These are phyloP conservation scores for Pseudomugil tenellus DNA, from an alignment of 2,797 vertebrate species.

Conservation along the genomic window DNA sequence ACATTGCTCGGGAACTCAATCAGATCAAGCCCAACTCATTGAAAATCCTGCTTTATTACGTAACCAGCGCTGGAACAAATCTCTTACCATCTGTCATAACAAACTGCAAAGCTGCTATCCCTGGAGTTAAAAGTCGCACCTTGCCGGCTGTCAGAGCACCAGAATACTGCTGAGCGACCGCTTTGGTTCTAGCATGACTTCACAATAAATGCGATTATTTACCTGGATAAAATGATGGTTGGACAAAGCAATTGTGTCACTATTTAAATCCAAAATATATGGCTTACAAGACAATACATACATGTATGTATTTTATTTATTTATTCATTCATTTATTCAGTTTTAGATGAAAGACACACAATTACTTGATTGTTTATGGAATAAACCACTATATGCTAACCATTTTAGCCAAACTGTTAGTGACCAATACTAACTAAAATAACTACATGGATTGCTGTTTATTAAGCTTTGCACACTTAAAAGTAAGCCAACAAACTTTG, in stretches of 20 bases:
- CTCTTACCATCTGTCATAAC: conserved; percentile 68
- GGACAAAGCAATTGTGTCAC: background rate
- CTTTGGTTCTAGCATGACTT: conserved; percentile 26
- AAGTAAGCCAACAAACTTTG: background rate
- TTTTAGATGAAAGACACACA: background rate
- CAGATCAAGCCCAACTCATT: conserved; percentile 27
- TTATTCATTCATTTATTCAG: background rate
- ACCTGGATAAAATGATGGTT: background rate
- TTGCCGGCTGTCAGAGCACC: conserved; percentile 29
- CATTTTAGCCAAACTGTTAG: background rate
- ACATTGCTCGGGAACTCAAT: conserved; percentile 21
- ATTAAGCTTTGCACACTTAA: background rate
- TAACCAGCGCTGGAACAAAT: conserved; percentile 52
- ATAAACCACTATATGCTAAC: too few species aligned
- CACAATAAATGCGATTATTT: background rate
- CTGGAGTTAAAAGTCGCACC: conserved; percentile 48
- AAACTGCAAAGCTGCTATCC: conserved; percentile 42
- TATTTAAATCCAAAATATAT: background rate
- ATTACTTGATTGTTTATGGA: too few species aligned
- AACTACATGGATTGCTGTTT: background rate
- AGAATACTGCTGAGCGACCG: conserved; percentile 27
- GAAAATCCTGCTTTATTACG: conserved; percentile 58
- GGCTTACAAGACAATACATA: background rate
- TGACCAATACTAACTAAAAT: background rate
- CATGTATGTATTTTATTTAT: background rate